phyloP scores from a whole-genome alignment of 2,888 invertebrate species.

The Didymodactylos carnosus region DNA sequence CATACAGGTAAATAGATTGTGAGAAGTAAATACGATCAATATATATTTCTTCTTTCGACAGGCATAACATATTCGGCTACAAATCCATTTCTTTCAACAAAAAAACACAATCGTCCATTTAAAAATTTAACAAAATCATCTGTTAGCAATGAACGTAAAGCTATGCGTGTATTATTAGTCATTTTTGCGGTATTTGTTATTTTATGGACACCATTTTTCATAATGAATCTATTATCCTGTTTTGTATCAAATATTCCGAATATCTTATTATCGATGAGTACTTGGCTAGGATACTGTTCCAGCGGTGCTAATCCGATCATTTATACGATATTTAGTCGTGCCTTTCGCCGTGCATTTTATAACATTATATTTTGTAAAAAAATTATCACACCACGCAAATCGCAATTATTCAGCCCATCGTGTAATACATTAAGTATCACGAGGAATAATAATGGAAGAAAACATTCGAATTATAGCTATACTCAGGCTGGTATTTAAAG shows the following conservation, averaged over 20 bases:
- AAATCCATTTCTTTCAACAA: no score
- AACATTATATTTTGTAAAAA: slow-evolving; percentile 13
- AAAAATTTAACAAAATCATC: neutral
- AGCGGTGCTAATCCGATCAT: slow-evolving; percentile 33
- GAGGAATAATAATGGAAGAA: no score
- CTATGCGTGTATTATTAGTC: slow-evolving; percentile 31
- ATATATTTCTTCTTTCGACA: no score
- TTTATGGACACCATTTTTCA: slow-evolving; percentile 32
- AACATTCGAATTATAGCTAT: no score
- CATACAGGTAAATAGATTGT: neutral
- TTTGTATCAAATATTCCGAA: neutral
- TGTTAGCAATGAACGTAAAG: slow-evolving; percentile 27
- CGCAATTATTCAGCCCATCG: neutral
- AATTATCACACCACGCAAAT: neutral
- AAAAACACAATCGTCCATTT: neutral
- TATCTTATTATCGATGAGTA: neutral
- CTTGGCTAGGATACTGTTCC: slow-evolving; percentile 31
- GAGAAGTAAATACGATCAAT: neutral
- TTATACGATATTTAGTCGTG: slow-evolving; percentile 33
- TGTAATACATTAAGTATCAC: no score
- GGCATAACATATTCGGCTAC: neutral
- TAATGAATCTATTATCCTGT: slow-evolving; percentile 19
- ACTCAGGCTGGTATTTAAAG: no score
- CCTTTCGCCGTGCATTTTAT: slow-evolving; percentile 28
- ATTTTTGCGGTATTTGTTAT: slow-evolving; percentile 32